Percentiles rank a stretch among this genome's conserved stretches.
phyloP scores from a whole-genome alignment of 2,888 invertebrate species.

The Megalurothrips usitatus region DNA sequence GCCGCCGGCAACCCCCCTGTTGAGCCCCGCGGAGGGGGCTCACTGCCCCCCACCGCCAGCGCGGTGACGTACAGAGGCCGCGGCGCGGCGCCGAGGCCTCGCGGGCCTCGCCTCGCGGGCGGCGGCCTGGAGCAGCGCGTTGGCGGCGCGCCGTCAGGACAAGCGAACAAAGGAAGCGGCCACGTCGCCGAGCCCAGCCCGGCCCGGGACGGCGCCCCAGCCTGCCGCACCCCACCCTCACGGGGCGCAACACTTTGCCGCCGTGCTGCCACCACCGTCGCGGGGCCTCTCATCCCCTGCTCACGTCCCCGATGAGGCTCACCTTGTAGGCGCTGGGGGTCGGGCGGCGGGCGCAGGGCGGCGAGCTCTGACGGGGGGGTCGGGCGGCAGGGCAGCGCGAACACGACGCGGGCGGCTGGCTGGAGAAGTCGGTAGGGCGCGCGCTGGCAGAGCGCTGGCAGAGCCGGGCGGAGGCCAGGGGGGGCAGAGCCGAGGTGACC shows the following conservation, averaged over 20 bases:
- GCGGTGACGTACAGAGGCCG: no score
- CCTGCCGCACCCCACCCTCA: background rate
- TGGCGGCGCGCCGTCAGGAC: no score
- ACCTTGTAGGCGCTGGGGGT: background rate
- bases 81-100: no score
- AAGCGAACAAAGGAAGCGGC: background rate
- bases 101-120: no score
- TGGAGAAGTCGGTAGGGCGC: background rate
- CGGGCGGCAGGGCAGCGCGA: background rate
- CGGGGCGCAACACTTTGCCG: background rate
- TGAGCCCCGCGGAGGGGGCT: no score
- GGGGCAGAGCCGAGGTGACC: background rate
- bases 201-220: background rate
- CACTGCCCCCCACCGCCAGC: no score
- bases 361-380: background rate
- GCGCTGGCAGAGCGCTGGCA: background rate
- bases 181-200: background rate
- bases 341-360: background rate
- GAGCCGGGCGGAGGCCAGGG: background rate
- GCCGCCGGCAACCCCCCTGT: no score
- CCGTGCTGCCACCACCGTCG: background rate
- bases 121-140: no score
- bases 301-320: no score
- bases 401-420: background rate
- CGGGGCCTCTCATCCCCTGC: background rate